phyloP scores from a whole-genome alignment of 2,888 invertebrate species.

The Cryptophagus acutangulus region DNA sequence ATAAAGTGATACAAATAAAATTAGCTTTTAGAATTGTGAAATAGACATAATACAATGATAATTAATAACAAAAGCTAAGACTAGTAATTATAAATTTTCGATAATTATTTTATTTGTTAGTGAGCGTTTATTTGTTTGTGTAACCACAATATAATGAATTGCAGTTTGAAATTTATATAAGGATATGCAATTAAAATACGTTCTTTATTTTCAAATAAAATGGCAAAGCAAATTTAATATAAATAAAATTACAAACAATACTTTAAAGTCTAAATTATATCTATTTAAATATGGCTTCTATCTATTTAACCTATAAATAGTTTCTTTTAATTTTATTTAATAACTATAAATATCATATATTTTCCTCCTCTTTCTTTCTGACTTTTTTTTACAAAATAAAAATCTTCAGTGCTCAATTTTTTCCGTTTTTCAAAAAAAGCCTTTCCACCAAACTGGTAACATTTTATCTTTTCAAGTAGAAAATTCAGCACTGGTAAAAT shows the following conservation, averaged over 20 bases:
- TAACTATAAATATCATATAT: too few species aligned
- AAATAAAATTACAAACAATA: conserved; percentile 20
- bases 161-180: conserved; percentile 13
- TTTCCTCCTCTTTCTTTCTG: too few species aligned
- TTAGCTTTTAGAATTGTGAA: conserved; percentile 26
- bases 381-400: too few species aligned
- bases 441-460: too few species aligned
- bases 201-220: conserved; percentile 12
- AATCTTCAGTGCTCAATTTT: too few species aligned
- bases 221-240: conserved; percentile 15
- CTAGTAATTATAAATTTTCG: conserved; percentile 38
- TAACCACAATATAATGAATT: conserved; percentile 12
- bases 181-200: conserved; percentile 23
- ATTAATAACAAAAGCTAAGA: conserved; percentile 36
- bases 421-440: too few species aligned
- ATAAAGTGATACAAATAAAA: conserved; percentile 33
- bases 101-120: conserved; percentile 31
- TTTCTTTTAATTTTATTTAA: too few species aligned
- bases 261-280: too few species aligned
- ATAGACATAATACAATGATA: conserved; percentile 19
- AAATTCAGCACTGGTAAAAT: conserved; percentile 3
- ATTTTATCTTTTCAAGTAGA: background rate
- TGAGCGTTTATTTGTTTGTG: too few species aligned
- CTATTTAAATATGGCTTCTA: too few species aligned
- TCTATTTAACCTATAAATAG: too few species aligned